Base-by-base conservation (phyloP, 2,888 invertebrate genomes). In the Homarus gammarus region DNA sequence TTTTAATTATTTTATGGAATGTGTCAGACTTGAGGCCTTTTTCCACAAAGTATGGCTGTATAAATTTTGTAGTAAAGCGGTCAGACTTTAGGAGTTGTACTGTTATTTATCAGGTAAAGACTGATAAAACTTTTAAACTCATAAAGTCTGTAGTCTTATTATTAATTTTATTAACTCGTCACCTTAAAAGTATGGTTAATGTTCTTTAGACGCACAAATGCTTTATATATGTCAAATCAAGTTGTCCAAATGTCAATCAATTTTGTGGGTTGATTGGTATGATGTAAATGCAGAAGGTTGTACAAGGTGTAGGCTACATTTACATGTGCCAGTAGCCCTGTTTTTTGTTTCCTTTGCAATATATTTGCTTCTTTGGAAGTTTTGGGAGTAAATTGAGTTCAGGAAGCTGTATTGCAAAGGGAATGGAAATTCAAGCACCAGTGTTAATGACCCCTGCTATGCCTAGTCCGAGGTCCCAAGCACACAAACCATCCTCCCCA, bases 171-270 rank as follows among this genome's bases (percentile, higher is more conserved):
- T 49, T 40, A 44, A 44, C 70, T 31, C 70, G 40, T 82, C 44
- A 68, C 44, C 27, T 33, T 61, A 83, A 83, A 51, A 70, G 36
- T 83, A 51, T 36, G 36, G 70, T 83, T 51, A 70, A 68, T 83
- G 68, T 83, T 72, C 68, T 44, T 40, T 83, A 83, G 68, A 68
- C 72, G 83, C 72, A 83, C 83, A 83, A 83, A 83, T 79, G 51
- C 83, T 83, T 82, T 49, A 44, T 75, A 36, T 83, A 61, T 68
- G 70, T 44, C 31, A 82, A 38, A 44, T 82, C 68, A 44, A 33
- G 64, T 68, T 70, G 68, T 82, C 82, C 36, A 31, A 44, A 40
- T 70, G 82, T 82, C 38, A 36, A 72, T 36, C 68, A 82, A 40
- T 82, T 82, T 70, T 83, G 44, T 83, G 72, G 72, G 83, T 72